phyloP scores from a whole-genome alignment of 2,888 invertebrate genomes.

The Shargacucullia verbasci region DNA sequence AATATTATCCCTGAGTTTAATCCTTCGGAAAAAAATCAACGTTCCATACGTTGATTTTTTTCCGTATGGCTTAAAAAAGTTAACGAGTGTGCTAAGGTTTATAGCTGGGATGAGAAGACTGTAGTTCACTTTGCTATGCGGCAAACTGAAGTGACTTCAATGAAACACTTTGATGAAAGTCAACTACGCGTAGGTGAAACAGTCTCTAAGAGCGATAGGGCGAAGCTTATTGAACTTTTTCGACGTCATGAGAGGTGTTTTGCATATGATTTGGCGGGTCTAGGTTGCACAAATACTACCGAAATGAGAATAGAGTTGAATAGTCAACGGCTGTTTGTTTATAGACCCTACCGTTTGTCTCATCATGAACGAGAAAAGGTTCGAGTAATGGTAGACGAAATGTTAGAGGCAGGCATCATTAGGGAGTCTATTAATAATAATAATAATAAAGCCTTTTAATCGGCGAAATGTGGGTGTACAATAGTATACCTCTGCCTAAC shows the following conservation, averaged over 20 bases:
- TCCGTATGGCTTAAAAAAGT: constrained; percentile 16
- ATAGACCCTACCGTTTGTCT: not conserved
- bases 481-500: no score
- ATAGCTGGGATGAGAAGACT: constrained; percentile 13
- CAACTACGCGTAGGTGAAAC: no score
- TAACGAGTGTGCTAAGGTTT: constrained; percentile 14
- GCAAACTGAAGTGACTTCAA: no score
- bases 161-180: no score
- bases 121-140: no score
- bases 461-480: no score
- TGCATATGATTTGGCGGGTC: not conserved
- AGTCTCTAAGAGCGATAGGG: no score
- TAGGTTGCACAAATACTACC: constrained; percentile 10
- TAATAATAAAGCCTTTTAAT: no score
- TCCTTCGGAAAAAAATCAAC: constrained; percentile 16
- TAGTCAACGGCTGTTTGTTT: constrained; percentile 15
- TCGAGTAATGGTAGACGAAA: constrained; percentile 10
- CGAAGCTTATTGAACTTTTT: constrained; percentile 1
- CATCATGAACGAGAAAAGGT: constrained; percentile 18
- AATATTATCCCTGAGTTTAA: constrained; percentile 20
- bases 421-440: no score
- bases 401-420: constrained; percentile 10
- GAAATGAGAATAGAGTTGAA: constrained; percentile 18
- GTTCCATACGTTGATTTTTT: no score
- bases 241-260: constrained; percentile 7